phyloP scores from a whole-genome alignment of 2,113 vertebrate genomes.

The Tringa solitaria region DNA sequence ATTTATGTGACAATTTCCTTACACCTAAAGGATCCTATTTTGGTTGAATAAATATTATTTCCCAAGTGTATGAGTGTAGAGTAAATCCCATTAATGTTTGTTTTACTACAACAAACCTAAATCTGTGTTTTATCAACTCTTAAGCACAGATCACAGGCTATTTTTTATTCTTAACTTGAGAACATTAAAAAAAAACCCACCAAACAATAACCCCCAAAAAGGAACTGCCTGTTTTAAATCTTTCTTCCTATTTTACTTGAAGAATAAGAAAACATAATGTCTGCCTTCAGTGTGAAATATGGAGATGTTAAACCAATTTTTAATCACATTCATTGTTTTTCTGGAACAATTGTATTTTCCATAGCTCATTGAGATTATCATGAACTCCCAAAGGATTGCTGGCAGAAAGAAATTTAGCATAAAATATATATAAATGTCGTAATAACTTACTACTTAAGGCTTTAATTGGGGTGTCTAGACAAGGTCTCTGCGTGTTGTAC shows the following conservation, averaged over 20 bases:
- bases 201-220: not conserved
- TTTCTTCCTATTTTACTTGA: not conserved
- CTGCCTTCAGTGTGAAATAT: not conserved
- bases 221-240: not conserved
- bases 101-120: not conserved
- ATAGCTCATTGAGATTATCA: not conserved
- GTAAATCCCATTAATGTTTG: not conserved
- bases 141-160: not conserved
- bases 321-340: not conserved
- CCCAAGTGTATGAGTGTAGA: not conserved
- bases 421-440: not conserved
- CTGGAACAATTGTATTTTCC: not conserved
- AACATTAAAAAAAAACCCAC: not conserved
- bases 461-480: not conserved
- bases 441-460: not conserved
- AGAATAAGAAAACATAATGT: not conserved
- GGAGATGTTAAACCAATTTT: not conserved
- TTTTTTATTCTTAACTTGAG: not conserved
- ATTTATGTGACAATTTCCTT: not conserved
- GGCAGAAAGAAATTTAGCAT: not conserved
- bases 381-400: not conserved
- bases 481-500: not conserved
- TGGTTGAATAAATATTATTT: not conserved
- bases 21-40: not conserved
- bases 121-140: not conserved